Percentiles rank a stretch among this genome's conserved stretches.
These are phyloP conservation scores for Ochotona princeps DNA, from an alignment of 2,113 vertebrate genomes.

Conservation along the genomic window DNA sequence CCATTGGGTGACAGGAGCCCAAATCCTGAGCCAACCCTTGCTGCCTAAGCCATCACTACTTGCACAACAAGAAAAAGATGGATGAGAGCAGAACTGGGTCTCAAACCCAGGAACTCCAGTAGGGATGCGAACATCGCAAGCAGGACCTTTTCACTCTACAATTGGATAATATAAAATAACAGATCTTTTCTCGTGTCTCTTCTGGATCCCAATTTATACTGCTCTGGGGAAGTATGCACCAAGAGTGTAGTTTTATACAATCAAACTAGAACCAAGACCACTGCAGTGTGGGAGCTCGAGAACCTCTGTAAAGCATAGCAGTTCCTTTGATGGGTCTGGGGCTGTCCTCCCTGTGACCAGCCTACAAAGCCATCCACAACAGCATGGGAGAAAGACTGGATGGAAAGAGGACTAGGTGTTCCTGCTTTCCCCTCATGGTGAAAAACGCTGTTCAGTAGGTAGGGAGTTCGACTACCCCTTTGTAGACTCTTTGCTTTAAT, in stretches of 20 bases:
- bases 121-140: no score
- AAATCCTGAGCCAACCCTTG: no score
- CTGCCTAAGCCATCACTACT: no score
- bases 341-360: neutral
- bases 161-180: neutral
- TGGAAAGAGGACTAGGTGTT: neutral
- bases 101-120: no score
- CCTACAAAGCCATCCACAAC: no score
- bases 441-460: neutral
- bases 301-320: neutral
- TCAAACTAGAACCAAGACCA: neutral
- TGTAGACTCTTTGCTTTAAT: neutral
- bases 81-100: no score
- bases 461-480: neutral
- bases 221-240: neutral
- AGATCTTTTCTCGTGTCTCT: neutral
- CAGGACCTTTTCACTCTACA: neutral
- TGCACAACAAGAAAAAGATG: no score
- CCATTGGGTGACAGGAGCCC: no score
- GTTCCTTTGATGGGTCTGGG: neutral
- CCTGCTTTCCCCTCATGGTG: neutral
- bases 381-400: fast-evolving
- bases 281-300: neutral
- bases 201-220: neutral
- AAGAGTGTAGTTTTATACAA: neutral